Evolutionary conservation across 2,797 vertebrate genomes (phyloP).

Genomic region (Hirundo rustica): DNA sequence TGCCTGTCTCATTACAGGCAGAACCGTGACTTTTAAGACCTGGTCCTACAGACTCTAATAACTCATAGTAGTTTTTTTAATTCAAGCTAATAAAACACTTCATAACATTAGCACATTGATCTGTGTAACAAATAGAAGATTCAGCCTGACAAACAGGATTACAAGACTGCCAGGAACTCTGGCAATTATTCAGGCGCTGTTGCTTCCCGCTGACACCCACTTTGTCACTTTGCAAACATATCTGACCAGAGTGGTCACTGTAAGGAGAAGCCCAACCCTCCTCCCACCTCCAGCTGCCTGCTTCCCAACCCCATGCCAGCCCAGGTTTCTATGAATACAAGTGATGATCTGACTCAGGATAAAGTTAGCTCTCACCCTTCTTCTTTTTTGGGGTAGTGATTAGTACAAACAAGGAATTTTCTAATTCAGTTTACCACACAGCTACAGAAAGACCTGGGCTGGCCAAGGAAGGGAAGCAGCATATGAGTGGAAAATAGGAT

Average conservation of each 20-base stretch:
- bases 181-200: neutral
- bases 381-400: neutral
- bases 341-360: neutral
- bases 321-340: neutral
- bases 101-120: neutral
- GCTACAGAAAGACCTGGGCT: neutral
- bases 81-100: neutral
- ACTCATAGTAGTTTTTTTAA: neutral
- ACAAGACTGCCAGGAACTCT: neutral
- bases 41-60: neutral
- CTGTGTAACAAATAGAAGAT: neutral
- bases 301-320: neutral
- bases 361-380: neutral
- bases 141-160: neutral
- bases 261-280: neutral
- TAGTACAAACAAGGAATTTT: neutral
- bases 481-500: neutral
- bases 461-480: neutral
- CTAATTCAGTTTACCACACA: neutral
- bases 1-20: neutral
- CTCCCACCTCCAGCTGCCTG: neutral
- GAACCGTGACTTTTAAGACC: neutral
- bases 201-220: neutral
- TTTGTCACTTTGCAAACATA: neutral
- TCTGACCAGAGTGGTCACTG: neutral